Evolutionary conservation across 2,797 vertebrate genomes (phyloP), one percentile per base, ranked within the genome.

Genomic region (Peromyscus attwateri): DNA sequence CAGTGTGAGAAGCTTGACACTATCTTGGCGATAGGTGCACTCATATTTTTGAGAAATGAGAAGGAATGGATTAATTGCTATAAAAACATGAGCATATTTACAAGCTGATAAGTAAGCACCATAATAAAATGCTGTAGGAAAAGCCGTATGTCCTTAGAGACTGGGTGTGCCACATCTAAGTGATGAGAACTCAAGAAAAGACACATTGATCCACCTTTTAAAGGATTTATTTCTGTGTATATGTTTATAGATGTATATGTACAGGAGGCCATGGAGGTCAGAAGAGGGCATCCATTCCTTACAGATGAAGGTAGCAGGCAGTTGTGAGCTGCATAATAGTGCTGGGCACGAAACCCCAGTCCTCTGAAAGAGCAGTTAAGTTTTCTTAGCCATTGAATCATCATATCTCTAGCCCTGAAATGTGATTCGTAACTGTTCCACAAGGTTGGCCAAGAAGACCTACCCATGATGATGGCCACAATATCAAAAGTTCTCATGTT

Each of bases 41-140:
- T 84, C 49, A 49, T 76, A 79, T 66, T 91, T 90, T 79, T 96
- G 77, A 94, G 70, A 95, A 84, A 71, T 52, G 77, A 94, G 60
- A 83, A 94, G 80, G 34, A 87, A 60, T 89, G 52, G 49, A 82
- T 87, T 92, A 94, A 70, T 25, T 93, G n/a, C 27, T 40, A 62
- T 71, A 37, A 84, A 95, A 85, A n/a, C 77, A 80, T 25, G 76
- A 68, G 7, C 85, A 4, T 82, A 79, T 84, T 87, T 92, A 80
- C 34, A 31, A 13, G 17, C 17, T 91, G 40, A 6, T 88, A 93
- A 94, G 89, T 93, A 73, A 87, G 76, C 17, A 19, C 0, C 23
- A 83, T 60, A 68, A 71, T 76, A 88, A 92, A 95, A 71, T 90
- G 52, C 40, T 60, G 64, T 64, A 70, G 71, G 19, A 16, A 93